Base-by-base conservation (phyloP, 2,113 vertebrate species). In the Pteruthius melanotis region DNA sequence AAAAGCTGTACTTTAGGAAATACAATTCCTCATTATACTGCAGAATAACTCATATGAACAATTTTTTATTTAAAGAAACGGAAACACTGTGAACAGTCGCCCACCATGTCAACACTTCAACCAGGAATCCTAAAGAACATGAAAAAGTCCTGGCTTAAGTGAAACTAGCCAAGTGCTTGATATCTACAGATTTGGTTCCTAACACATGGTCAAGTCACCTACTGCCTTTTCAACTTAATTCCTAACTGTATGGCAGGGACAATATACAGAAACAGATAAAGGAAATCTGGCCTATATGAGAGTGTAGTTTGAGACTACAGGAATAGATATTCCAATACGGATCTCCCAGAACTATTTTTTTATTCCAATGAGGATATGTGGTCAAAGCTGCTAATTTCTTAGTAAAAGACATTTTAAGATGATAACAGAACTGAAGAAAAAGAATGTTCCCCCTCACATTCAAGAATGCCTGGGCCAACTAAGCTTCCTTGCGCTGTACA, bases 291-390 rank as follows among this genome's bases (percentile, higher is more conserved):
- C 7, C n/a, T 61, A 3, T 10, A 4, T 8, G 27, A 47, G 37
- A 27, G 17, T 2, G 1, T 5, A 65, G 8, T 17, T 4, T 37
- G 74, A 74, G 45, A 47, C 23, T 12, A 54, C 20, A 82, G 30
- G 35, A 50, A 47, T 8, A 20, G 8, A 5, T 47, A 64, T 23
- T 74, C 42, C 50, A 31, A 3, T 4, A 31, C 0, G 3, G 9
- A 63, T 27, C 15, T 61, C 24, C 47, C 10, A 9, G n/a, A 49
- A 63, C 1, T 2, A 1, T 0, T 22, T 65, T 64, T 69, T 45
- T 6, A 45, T 31, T 59, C 31, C 68, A 77, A 28, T 20, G 7
- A 80, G 28, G 4, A 54, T 8, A 5, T 12, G 24, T 4, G 5
- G 50, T n/a, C 35, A 92, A 33, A 44, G 39, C 3, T 53, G 11